Conservation (phyloP, 2,797 vertebrate genomes). For the Varecia variegata region DNA sequence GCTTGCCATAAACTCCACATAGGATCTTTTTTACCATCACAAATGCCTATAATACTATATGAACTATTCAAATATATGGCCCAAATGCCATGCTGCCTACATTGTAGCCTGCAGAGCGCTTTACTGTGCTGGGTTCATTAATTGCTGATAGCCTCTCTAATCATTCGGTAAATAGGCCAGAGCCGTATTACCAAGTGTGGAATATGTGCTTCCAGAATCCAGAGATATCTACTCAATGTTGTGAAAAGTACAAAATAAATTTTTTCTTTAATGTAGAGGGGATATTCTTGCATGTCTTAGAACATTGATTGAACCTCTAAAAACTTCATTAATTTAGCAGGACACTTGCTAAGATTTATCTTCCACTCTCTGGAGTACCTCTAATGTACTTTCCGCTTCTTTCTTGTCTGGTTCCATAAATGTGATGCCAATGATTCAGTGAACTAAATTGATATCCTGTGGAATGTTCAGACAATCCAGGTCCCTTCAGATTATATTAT, state of each 20-base stretch:
- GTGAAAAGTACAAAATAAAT: background rate
- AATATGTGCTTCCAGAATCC: background rate
- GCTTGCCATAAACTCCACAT: background rate
- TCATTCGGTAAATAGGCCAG: background rate
- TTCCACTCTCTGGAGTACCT: background rate
- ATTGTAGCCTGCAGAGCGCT: background rate
- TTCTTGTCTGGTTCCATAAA: background rate
- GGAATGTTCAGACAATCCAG: background rate
- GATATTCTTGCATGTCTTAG: background rate
- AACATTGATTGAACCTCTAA: background rate
- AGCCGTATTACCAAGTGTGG: background rate
- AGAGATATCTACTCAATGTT: background rate
- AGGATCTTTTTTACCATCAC: background rate
- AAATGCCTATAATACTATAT: background rate
- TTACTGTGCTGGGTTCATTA: background rate
- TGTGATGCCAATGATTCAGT: background rate
- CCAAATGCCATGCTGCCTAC: background rate
- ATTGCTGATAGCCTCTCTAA: background rate
- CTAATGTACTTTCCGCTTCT: background rate
- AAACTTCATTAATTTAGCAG: background rate
- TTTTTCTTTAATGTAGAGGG: background rate
- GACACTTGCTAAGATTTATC: background rate
- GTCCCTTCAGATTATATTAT: background rate
- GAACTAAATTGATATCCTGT: background rate
- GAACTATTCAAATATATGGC: background rate